Conservation (phyloP, 2,113 vertebrate species). For the Gymnocephalus cernua region DNA sequence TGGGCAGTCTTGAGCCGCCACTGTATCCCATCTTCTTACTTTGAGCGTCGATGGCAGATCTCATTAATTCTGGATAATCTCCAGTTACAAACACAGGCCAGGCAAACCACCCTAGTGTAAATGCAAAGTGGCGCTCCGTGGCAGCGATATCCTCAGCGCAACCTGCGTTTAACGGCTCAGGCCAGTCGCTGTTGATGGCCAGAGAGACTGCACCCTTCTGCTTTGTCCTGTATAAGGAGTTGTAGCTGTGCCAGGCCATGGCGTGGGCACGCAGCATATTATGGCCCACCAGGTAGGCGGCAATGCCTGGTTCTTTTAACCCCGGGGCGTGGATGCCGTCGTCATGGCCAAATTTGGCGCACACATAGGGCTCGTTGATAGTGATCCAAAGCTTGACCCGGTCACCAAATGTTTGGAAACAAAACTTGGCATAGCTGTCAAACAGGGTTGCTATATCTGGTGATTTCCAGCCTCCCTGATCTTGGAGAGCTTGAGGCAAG, state of each 20-base stretch:
- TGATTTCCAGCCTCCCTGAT: slow-evolving; percentile 83
- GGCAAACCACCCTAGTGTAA: slow-evolving; percentile 86
- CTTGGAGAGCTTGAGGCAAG: slow-evolving; percentile 86
- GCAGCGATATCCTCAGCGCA: slow-evolving; percentile 76
- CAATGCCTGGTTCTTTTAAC: slow-evolving; percentile 75
- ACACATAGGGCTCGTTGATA: slow-evolving; percentile 84
- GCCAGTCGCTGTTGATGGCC: slow-evolving; percentile 84
- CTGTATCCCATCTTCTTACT: slow-evolving; percentile 77
- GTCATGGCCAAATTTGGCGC: slow-evolving; percentile 79
- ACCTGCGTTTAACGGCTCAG: slow-evolving; percentile 75
- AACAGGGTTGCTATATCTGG: slow-evolving; percentile 76
- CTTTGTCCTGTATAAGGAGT: slow-evolving; percentile 75
- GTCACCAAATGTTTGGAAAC: slow-evolving; percentile 87
- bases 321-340: slow-evolving; percentile 78
- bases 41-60: slow-evolving; percentile 76
- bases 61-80: slow-evolving; percentile 87
- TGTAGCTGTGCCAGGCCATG: slow-evolving; percentile 86
- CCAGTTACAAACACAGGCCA: slow-evolving; percentile 87
- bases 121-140: slow-evolving; percentile 76
- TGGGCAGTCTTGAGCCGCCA: slow-evolving; percentile 76
- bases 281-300: slow-evolving; percentile 83
- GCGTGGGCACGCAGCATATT: slow-evolving; percentile 86
- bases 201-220: slow-evolving; percentile 83
- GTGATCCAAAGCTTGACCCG: slow-evolving; percentile 88
- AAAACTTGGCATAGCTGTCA: slow-evolving; percentile 85